phyloP scores from a whole-genome alignment of 2,888 invertebrate genomes.

The Clitarchus hookeri region DNA sequence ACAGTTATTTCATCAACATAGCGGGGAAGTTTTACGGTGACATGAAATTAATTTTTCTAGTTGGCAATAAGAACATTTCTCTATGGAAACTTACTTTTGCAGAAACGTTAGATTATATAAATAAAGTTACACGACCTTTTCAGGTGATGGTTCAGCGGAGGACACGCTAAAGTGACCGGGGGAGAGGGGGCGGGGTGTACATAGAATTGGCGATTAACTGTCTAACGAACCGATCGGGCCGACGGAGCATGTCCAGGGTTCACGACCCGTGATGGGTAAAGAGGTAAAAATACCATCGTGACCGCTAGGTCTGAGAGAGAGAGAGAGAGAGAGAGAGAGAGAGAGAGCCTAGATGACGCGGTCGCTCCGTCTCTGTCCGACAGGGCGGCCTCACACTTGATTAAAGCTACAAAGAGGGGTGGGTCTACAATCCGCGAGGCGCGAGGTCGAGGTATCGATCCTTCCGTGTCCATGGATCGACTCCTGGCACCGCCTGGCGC shows the following conservation, averaged over 20 bases:
- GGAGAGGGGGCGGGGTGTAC: background rate
- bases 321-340: too few species aligned
- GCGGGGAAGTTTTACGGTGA: too few species aligned
- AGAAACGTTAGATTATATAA: too few species aligned
- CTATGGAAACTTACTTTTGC: too few species aligned
- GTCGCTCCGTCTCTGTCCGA: background rate
- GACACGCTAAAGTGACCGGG: too few species aligned
- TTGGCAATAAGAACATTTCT: too few species aligned
- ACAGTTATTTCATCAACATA: too few species aligned
- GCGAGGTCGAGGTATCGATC: background rate
- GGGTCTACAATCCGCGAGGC: background rate
- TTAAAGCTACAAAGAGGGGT: background rate
- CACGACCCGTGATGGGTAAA: background rate
- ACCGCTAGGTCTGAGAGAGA: background rate
- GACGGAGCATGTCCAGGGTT: background rate
- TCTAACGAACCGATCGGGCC: background rate
- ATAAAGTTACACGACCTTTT: too few species aligned
- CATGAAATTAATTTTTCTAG: too few species aligned
- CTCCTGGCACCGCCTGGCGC: conserved; percentile 10
- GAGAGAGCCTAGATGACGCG: background rate
- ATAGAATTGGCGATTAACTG: background rate
- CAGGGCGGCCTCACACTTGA: background rate
- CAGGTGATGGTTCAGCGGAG: too few species aligned
- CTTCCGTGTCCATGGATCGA: background rate
- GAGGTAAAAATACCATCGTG: background rate